Evolutionary conservation across 2,113 vertebrate species (phyloP).

Genomic region (Cochlearius cochlearius): DNA sequence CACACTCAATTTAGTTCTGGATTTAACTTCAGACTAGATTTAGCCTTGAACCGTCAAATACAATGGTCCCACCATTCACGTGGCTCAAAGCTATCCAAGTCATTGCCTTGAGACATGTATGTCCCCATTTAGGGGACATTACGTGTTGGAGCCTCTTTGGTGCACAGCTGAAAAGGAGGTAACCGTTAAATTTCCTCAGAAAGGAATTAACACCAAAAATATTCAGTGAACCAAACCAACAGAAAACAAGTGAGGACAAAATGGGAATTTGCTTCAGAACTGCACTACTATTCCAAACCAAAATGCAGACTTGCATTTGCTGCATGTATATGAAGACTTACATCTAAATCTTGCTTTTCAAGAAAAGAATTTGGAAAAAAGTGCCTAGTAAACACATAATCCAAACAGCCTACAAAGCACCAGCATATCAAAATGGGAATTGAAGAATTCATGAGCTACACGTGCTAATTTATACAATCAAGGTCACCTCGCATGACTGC

Average conservation of each 20-base stretch:
- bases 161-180: background rate
- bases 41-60: background rate
- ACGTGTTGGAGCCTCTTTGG: background rate
- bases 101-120: background rate
- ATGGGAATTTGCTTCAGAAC: background rate
- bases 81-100: background rate
- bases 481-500: background rate
- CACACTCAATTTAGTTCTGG: background rate
- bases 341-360: background rate
- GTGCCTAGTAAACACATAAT: background rate
- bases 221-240: background rate
- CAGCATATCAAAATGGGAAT: background rate
- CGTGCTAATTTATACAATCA: background rate
- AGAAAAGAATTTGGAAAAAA: background rate
- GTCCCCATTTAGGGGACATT: background rate
- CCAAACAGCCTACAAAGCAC: background rate
- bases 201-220: background rate
- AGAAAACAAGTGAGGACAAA: background rate
- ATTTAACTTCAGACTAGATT: background rate
- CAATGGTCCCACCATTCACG: background rate
- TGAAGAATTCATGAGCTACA: background rate
- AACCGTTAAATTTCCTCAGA: background rate
- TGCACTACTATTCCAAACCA: background rate
- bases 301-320: background rate
- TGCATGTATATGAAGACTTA: background rate